These are phyloP conservation scores for Spheniscus humboldti DNA, from an alignment of 2,797 vertebrate species.

Conservation along the genomic window DNA sequence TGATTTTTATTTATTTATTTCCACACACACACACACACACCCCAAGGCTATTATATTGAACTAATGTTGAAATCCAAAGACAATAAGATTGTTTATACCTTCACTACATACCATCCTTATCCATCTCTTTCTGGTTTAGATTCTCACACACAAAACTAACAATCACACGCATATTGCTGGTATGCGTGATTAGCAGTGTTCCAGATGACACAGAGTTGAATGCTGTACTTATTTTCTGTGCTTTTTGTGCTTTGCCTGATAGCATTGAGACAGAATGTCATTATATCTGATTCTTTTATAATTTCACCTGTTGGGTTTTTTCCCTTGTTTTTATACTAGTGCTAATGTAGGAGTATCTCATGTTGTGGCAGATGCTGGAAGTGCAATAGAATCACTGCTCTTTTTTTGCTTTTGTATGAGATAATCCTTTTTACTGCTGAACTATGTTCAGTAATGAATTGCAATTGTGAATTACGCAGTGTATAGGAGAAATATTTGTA, in stretches of 20 bases:
- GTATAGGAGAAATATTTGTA: neutral
- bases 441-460: neutral
- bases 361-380: neutral
- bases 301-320: neutral
- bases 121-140: neutral
- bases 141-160: neutral
- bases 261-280: neutral
- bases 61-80: neutral
- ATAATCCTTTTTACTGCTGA: neutral
- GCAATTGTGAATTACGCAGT: neutral
- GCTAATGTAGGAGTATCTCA: neutral
- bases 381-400: neutral
- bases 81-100: neutral
- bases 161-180: neutral
- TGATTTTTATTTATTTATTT: neutral
- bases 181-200: neutral
- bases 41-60: neutral
- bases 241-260: neutral
- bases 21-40: too few species aligned
- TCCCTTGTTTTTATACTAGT: neutral
- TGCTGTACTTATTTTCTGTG: neutral
- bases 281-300: neutral
- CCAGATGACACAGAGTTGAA: neutral
- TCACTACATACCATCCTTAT: neutral
- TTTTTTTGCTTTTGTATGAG: neutral